phyloP scores from a whole-genome alignment of 2,888 invertebrate species.

The Macrosiphum euphorbiae region DNA sequence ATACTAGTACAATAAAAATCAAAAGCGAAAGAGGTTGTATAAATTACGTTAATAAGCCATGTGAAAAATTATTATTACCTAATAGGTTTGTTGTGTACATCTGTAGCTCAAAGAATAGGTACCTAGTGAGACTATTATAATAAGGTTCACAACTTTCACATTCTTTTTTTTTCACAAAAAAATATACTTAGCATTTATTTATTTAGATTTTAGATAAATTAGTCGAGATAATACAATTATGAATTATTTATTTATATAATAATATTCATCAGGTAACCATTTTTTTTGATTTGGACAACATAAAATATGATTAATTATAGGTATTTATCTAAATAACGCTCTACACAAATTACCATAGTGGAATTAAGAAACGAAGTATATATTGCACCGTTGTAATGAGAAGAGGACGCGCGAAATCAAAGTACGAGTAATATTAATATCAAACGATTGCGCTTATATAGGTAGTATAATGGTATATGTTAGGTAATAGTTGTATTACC shows the following conservation, averaged over 20 bases:
- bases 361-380: background rate
- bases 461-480: background rate
- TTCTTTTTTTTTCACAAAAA: background rate
- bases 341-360: background rate
- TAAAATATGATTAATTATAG: background rate
- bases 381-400: background rate
- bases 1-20: background rate
- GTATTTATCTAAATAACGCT: background rate
- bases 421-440: background rate
- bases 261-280: background rate
- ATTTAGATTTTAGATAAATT: background rate
- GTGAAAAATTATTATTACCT: background rate
- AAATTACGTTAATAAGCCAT: background rate
- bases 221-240: too few species aligned
- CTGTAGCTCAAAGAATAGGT: background rate
- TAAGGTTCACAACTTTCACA: background rate
- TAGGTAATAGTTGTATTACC: background rate
- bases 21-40: background rate
- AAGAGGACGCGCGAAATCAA: background rate
- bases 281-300: background rate
- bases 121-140: background rate
- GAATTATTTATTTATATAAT: too few species aligned
- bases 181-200: background rate
- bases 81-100: too few species aligned
- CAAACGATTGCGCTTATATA: background rate